A percentile compares a stretch with the other conserved stretches of the same genome.
Conservation (phyloP, 2,888 invertebrate genomes). For the Stegana nigrithorax region DNA sequence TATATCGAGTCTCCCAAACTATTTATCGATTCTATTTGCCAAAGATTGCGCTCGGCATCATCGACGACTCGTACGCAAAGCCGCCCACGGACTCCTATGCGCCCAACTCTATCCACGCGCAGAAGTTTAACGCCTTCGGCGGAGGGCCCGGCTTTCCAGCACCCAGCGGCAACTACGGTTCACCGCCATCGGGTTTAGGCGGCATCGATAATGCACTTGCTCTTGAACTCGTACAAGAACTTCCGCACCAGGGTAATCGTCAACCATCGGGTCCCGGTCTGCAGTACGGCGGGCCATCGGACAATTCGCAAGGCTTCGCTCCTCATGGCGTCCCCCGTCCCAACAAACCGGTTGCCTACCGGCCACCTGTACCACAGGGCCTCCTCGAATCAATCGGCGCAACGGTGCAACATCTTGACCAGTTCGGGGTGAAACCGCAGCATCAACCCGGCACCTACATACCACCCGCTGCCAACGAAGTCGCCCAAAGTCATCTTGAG, state of each 20-base stretch:
- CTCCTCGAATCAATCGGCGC: slow-evolving; percentile 77
- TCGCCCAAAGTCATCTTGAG: slow-evolving; percentile 44
- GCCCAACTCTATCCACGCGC: slow-evolving; percentile 56
- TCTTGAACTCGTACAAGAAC: slow-evolving; percentile 26
- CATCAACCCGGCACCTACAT: slow-evolving; percentile 72
- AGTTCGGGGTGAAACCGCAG: slow-evolving; percentile 71
- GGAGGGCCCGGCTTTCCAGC: slow-evolving; percentile 64
- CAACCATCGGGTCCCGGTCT: slow-evolving; percentile 40
- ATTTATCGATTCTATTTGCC: not conserved
- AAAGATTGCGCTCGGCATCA: slow-evolving; percentile 61
- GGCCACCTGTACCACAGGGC: slow-evolving; percentile 80
- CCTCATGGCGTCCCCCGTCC: slow-evolving; percentile 53
- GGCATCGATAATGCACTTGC: no score
- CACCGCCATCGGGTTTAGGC: not conserved
- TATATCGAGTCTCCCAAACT: not conserved
- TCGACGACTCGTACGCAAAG: slow-evolving; percentile 64
- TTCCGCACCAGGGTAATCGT: slow-evolving; percentile 25
- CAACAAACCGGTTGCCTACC: slow-evolving; percentile 76
- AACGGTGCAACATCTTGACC: slow-evolving; percentile 74
- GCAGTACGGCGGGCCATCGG: slow-evolving; percentile 58
- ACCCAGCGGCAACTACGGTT: slow-evolving; percentile 71
- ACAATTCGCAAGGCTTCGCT: slow-evolving; percentile 54
- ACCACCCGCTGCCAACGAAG: slow-evolving; percentile 74
- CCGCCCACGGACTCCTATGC: slow-evolving; percentile 70
- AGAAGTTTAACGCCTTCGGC: slow-evolving; percentile 54